Evolutionary conservation across 1,140 invertebrate genomes (phyloP).

Genomic region (Rhopalosiphum maidis): DNA sequence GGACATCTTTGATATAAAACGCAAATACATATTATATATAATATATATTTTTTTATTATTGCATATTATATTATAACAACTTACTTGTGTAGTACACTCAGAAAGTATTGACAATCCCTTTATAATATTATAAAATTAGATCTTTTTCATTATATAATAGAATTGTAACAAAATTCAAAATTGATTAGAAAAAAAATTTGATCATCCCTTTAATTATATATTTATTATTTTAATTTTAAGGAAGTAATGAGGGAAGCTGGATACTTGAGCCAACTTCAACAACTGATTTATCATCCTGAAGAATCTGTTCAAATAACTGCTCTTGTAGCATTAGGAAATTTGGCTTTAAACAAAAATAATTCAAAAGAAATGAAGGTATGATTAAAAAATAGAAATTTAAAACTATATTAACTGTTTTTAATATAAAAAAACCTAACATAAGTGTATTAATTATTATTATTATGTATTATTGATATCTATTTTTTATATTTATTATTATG

Average conservation of each 20-base stretch:
- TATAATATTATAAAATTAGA: not conserved
- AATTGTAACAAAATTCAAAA: not conserved
- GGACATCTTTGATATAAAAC: too few species aligned
- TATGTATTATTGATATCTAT: not conserved
- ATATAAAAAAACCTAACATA: not conserved
- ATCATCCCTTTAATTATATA: not conserved
- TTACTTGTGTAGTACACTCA: too few species aligned
- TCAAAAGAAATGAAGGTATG: slow-evolving; percentile 66
- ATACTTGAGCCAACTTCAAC: slow-evolving; percentile 65
- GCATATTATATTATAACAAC: too few species aligned
- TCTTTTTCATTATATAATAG: not conserved
- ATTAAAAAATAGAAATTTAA: slow-evolving; percentile 2
- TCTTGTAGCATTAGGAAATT: slow-evolving; percentile 66
- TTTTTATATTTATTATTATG: not conserved
- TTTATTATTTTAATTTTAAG: slow-evolving; percentile 61
- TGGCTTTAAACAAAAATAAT: slow-evolving; percentile 67
- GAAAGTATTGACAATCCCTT: too few species aligned
- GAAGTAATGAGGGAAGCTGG: slow-evolving; percentile 68
- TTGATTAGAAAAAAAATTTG: not conserved
- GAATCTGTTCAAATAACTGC: slow-evolving; percentile 63
- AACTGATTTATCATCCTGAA: slow-evolving; percentile 64
- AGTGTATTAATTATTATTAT: not conserved
- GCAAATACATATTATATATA: too few species aligned
- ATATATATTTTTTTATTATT: too few species aligned
- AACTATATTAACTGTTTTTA: not conserved